Evolutionary conservation across 1,140 invertebrate species (phyloP), one percentile per base, ranked within the genome.

Genomic region (Dendrolimus kikuchii): DNA sequence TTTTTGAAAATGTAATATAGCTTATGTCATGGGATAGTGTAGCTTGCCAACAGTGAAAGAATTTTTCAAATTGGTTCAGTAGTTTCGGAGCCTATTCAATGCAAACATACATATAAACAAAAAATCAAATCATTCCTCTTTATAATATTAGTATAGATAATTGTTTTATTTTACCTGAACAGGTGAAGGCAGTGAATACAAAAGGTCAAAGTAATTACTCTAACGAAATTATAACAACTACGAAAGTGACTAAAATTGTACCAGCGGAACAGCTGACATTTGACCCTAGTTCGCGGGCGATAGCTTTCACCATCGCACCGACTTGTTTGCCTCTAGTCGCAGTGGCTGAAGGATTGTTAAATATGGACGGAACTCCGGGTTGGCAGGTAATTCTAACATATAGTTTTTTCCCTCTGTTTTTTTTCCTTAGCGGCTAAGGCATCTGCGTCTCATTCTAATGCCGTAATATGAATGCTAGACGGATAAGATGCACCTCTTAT

Each of bases 161-260:
- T n/a, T n/a, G 43, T 10, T 45, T 6, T n/a, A 6, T 23, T 9
- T 51, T 5, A 42, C 8, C 37, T 38, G 60, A 37, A 55, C 69
- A 92, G 90, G 92, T 96, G 23, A 95, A 95, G 86, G 95, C 95
- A 0, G 89, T 94, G 53, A 97, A 96, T 70, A 92, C 93, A 0
- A 95, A 95, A 75, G 95, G 94, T 6, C 91, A 92, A 48, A 96
- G 95, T 38, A 93, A 95, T 53, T 95, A 93, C 71, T 96, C 95
- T 0, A 93, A 95, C 54, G 94, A 95, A 74, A 90, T 95, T 1
- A 88, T 90, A 7, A 92, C 91, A 5, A 92, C 92, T 1, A 97
- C 95, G 0, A 92, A 93, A 52, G 93, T 96, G 2, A 94, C 96
- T 57, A 90, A 93, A 60, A 96, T 97, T 23, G 93, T 95, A 2